Evolutionary conservation across 2,888 invertebrate species (phyloP).

Genomic region (Zhuqinia jingwanae): DNA sequence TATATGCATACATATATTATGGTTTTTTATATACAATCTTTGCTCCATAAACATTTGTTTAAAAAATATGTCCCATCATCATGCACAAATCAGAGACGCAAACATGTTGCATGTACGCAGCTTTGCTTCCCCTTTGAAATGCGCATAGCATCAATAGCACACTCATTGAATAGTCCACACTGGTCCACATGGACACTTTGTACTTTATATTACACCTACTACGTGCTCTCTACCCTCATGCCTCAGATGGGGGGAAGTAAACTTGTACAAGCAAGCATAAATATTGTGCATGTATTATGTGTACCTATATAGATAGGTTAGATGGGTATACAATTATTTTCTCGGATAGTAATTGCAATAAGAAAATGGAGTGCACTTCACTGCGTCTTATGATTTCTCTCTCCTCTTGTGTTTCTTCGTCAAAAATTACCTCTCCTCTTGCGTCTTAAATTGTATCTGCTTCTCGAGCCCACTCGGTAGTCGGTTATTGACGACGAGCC

Average conservation of each 20-base stretch:
- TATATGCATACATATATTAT: too few species aligned
- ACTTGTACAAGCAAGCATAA: not conserved
- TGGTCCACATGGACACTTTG: too few species aligned
- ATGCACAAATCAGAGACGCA: not conserved
- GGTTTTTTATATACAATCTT: too few species aligned
- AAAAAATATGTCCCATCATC: not conserved
- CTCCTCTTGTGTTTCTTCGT: slow-evolving; percentile 20
- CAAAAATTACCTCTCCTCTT: slow-evolving; percentile 49
- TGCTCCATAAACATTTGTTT: slow-evolving; percentile 35
- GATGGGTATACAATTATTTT: not conserved
- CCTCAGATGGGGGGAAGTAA: not conserved
- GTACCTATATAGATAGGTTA: too few species aligned
- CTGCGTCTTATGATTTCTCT: not conserved
- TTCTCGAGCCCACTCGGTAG: slow-evolving; percentile 66
- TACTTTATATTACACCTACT: too few species aligned
- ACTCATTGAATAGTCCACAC: too few species aligned
- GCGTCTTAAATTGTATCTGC: slow-evolving; percentile 69
- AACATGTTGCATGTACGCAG: too few species aligned
- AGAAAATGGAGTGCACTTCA: not conserved
- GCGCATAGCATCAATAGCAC: too few species aligned
- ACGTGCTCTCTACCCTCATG: too few species aligned
- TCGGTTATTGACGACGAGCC: slow-evolving; percentile 69
- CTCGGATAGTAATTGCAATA: not conserved
- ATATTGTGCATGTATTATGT: not conserved
- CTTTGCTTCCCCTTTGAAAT: too few species aligned